A percentile compares a stretch with the other conserved stretches of the same genome.
Conservation (phyloP, 2,888 invertebrate species). For the Tiphia femorata region DNA sequence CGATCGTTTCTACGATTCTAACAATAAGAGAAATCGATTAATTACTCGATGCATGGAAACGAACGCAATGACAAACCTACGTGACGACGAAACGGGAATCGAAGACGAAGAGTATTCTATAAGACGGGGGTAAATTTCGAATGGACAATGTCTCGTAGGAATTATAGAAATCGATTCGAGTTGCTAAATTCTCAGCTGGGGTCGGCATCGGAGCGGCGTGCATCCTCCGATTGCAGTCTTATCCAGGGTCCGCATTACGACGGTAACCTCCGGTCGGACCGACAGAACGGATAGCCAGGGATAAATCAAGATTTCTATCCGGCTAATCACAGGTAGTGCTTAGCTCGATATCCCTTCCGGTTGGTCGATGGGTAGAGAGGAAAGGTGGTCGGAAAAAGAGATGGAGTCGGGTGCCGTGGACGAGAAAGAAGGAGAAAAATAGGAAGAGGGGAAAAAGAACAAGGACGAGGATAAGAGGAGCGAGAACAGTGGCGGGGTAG, state of each 20-base stretch:
- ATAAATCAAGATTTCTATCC: slow-evolving; percentile 58
- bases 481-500: not conserved
- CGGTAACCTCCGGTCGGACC: slow-evolving; percentile 17
- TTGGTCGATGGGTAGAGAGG: not conserved
- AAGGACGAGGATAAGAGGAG: not conserved
- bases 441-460: not conserved
- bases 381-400: not conserved
- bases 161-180: too few relatives aligned
- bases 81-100: too few relatives aligned
- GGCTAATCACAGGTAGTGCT: slow-evolving; percentile 49
- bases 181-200: too few relatives aligned
- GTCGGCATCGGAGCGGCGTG: not conserved
- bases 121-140: too few relatives aligned
- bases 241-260: slow-evolving; percentile 25
- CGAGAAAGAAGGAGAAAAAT: not conserved
- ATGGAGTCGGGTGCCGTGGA: not conserved
- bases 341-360: slow-evolving; percentile 27
- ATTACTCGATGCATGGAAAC: too few relatives aligned
- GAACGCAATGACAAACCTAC: too few relatives aligned
- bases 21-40: too few relatives aligned
- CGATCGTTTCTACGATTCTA: too few relatives aligned
- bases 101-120: too few relatives aligned
- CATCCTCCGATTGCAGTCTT: not conserved
- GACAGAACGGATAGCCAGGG: slow-evolving; percentile 27
- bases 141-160: too few relatives aligned